These are phyloP conservation scores for Tenthredo amoena DNA, from an alignment of 2,888 invertebrate species.

Conservation along the genomic window DNA sequence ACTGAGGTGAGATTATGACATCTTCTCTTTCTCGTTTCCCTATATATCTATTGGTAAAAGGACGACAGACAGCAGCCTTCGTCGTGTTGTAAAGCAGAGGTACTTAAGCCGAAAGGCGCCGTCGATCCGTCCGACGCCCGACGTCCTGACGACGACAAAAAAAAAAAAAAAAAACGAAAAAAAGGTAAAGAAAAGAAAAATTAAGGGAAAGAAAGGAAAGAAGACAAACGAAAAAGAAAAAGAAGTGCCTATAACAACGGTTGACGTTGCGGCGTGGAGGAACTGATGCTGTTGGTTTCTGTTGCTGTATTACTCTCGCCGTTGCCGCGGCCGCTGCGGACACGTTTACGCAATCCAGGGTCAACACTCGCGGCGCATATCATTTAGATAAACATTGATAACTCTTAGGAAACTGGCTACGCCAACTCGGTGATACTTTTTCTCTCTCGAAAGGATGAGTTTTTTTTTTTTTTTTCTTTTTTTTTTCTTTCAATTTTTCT, in stretches of 20 bases:
- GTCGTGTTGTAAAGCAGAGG: conserved; percentile 3
- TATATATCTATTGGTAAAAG: not conserved
- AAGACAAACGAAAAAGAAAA: not conserved
- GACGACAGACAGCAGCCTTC: not conserved
- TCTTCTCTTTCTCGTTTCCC: not conserved
- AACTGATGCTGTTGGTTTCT: not conserved
- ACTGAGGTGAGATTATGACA: not conserved
- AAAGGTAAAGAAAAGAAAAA: no score
- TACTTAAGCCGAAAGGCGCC: conserved; percentile 30
- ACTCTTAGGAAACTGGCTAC: conserved; percentile 38
- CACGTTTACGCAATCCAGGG: conserved; percentile 66
- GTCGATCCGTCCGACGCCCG: conserved; percentile 44
- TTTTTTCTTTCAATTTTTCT: not conserved
- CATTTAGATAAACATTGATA: conserved; percentile 68
- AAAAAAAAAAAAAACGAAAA: not conserved
- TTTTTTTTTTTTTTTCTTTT: not conserved
- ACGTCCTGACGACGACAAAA: not conserved
- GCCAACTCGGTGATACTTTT: not conserved
- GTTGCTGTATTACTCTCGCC: not conserved
- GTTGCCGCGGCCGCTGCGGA: not conserved
- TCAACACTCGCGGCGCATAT: conserved; percentile 67
- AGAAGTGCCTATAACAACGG: not conserved
- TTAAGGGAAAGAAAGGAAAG: not conserved
- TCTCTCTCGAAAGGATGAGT: not conserved
- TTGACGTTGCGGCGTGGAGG: not conserved